Percentiles rank a stretch among this genome's conserved stretches.
Evolutionary conservation across 2,888 invertebrate genomes (phyloP).

Genomic region (Thereva unica): DNA sequence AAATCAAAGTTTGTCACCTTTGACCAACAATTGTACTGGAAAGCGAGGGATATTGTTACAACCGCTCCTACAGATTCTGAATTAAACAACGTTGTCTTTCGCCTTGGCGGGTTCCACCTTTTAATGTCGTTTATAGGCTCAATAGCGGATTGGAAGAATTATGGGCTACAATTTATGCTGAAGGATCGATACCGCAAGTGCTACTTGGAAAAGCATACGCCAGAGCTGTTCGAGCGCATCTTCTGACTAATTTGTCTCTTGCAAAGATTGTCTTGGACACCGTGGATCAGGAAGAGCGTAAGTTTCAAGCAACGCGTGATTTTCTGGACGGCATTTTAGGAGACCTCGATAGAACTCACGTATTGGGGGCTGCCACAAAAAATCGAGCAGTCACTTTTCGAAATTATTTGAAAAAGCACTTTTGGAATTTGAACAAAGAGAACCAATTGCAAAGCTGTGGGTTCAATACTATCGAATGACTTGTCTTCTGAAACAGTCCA

Average conservation of each 20-base stretch:
- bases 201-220: no score
- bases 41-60: conserved; percentile 2
- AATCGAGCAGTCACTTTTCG: no score
- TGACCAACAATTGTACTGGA: not conserved
- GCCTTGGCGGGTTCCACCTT: not conserved
- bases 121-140: not conserved
- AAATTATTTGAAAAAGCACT: no score
- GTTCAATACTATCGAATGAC: conserved; percentile 44
- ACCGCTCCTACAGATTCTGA: not conserved
- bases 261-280: conserved; percentile 2
- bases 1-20: not conserved
- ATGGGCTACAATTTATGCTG: no score
- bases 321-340: no score
- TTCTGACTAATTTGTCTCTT: not conserved
- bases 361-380: no score
- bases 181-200: no score
- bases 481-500: conserved; percentile 39
- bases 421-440: no score
- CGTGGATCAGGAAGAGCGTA: no score
- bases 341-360: no score
- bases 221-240: no score
- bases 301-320: no score
- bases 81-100: not conserved
- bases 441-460: conserved; percentile 6
- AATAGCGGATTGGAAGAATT: conserved; percentile 1